Conservation (phyloP, 2,797 vertebrate species). For the Lacerta bilineata region DNA sequence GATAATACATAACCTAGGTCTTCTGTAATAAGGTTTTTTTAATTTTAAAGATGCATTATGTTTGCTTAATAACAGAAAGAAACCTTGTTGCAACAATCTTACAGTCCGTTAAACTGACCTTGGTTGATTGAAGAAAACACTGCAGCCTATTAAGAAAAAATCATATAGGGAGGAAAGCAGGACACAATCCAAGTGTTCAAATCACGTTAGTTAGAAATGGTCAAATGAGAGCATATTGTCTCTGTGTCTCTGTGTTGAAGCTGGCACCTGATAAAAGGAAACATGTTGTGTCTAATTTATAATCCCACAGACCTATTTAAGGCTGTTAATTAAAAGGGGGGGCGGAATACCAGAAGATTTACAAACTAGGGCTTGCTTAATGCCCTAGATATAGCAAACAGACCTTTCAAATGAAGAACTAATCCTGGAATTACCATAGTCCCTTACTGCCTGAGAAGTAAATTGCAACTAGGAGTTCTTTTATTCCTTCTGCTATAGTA, state of each 20-base stretch:
- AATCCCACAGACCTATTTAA: slow-evolving; percentile 15
- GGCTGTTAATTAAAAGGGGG: slow-evolving; percentile 22
- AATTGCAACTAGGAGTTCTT: neutral
- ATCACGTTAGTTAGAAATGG: slow-evolving; percentile 33
- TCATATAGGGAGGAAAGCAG: slow-evolving; percentile 19
- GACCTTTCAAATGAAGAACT: slow-evolving; percentile 4
- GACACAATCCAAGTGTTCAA: slow-evolving; percentile 22
- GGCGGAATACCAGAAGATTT: neutral
- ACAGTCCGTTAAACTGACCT: neutral
- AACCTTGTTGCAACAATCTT: neutral
- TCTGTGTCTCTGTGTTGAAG: slow-evolving; percentile 10
- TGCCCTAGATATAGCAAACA: slow-evolving; percentile 24
- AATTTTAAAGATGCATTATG: too few species aligned
- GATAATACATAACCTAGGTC: neutral
- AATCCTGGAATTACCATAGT: slow-evolving; percentile 23
- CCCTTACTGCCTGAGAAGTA: neutral
- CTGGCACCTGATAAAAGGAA: slow-evolving; percentile 31
- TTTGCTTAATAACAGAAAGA: neutral
- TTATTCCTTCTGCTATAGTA: too few species aligned
- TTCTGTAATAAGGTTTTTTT: neutral
- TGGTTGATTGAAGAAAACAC: slow-evolving; percentile 19
- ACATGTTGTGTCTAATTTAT: slow-evolving; percentile 37
- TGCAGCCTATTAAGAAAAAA: slow-evolving; percentile 36
- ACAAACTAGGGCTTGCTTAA: neutral
- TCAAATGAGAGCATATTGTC: neutral